These are phyloP conservation scores for Bombus huntii DNA, from an alignment of 1,140 invertebrate genomes.

Conservation along the genomic window DNA sequence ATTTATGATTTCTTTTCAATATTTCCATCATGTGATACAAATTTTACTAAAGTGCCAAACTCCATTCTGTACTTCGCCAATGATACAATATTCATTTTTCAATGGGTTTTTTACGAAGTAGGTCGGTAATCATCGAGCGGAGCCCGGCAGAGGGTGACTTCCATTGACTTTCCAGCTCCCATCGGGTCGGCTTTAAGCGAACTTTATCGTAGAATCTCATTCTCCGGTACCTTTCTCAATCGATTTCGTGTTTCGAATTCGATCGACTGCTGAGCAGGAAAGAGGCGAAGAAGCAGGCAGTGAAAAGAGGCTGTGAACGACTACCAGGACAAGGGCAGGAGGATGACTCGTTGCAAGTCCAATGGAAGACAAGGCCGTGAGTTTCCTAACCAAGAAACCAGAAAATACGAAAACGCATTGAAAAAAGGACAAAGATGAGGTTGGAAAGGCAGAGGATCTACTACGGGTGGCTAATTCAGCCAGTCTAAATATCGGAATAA, in stretches of 20 bases:
- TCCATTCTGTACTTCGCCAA: background rate
- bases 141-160: background rate
- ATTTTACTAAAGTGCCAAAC: background rate
- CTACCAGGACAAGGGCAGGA: background rate
- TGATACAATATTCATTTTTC: background rate
- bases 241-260: background rate
- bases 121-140: background rate
- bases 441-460: slow-evolving; percentile 11
- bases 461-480: slow-evolving; percentile 71
- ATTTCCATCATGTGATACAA: no score
- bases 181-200: background rate
- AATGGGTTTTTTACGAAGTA: background rate
- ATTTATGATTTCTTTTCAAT: background rate
- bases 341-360: slow-evolving; percentile 74
- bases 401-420: background rate
- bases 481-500: slow-evolving; percentile 80
- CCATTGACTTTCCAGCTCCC: background rate
- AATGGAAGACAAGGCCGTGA: slow-evolving; percentile 34
- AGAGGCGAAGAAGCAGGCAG: background rate
- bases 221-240: slow-evolving; percentile 4
- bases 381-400: slow-evolving; percentile 16
- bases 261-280: slow-evolving; percentile 1
- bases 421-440: background rate
- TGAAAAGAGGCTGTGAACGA: background rate
- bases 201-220: slow-evolving; percentile 36